A percentile compares a stretch with the other conserved stretches of the same genome.
Conservation (phyloP, 2,113 vertebrate genomes). For the Romanogobio albipinnatus region DNA sequence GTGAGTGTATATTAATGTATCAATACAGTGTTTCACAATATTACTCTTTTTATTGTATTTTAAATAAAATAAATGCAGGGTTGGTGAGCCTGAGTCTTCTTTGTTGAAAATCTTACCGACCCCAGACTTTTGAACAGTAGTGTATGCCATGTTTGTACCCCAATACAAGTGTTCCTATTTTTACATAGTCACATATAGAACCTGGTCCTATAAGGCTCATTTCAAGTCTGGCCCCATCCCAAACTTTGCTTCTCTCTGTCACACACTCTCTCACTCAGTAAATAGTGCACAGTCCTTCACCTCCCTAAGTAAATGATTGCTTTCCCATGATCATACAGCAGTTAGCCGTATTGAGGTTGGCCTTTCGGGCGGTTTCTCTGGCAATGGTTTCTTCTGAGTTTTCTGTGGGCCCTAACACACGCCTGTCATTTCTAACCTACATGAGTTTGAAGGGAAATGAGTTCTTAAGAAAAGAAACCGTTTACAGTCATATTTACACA, state of each 20-base stretch:
- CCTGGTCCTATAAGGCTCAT: neutral
- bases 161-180: neutral
- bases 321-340: constrained; percentile 33
- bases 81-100: neutral
- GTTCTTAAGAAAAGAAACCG: neutral
- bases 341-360: neutral
- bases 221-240: neutral
- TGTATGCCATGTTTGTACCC: no score
- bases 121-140: no score
- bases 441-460: neutral
- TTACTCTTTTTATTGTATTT: neutral
- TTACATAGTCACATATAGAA: neutral
- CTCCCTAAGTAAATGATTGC: constrained; percentile 38
- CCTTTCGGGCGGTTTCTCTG: neutral
- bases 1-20: no score
- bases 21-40: neutral
- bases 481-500: neutral
- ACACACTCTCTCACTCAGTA: neutral
- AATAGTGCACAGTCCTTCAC: constrained; percentile 18
- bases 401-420: neutral
- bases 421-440: neutral
- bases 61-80: neutral
- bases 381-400: neutral
- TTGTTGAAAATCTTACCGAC: no score
- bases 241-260: neutral